These are phyloP conservation scores for Drosophila demipolita DNA, from an alignment of 2,888 invertebrate genomes.

Conservation along the genomic window DNA sequence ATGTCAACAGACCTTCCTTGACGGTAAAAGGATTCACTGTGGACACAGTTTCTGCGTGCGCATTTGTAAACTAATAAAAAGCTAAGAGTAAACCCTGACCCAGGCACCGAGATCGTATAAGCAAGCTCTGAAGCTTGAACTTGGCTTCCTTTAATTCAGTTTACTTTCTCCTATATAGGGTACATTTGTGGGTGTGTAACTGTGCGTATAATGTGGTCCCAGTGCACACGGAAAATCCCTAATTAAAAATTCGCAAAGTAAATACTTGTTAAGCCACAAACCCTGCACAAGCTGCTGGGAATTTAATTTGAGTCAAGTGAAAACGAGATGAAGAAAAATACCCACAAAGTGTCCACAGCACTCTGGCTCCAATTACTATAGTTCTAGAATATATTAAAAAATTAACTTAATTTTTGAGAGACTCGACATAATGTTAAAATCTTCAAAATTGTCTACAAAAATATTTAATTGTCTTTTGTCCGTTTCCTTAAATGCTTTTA, in stretches of 20 bases:
- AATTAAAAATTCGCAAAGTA: constrained; percentile 48
- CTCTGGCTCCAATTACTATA: neutral
- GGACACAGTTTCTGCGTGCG: constrained; percentile 24
- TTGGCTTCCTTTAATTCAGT: constrained; percentile 7
- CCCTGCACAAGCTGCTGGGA: no score
- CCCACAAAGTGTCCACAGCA: neutral
- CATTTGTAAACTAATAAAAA: constrained; percentile 61
- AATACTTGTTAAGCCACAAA: constrained; percentile 33
- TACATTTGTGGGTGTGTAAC: neutral
- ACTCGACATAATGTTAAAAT: neutral
- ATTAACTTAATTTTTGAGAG: neutral
- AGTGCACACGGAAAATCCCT: constrained; percentile 7
- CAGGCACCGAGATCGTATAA: constrained; percentile 25
- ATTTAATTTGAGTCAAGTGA: no score
- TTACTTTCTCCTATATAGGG: neutral
- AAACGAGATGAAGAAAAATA: neutral
- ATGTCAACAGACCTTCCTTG: constrained; percentile 37
- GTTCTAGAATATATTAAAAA: neutral
- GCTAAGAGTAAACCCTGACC: constrained; percentile 48
- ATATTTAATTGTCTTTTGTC: neutral
- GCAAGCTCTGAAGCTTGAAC: neutral
- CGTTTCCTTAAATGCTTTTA: constrained; percentile 10
- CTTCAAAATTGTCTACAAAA: neutral
- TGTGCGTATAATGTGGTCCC: constrained; percentile 28
- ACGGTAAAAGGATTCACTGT: constrained; percentile 15